phyloP scores from a whole-genome alignment of 2,888 invertebrate species.

The Eupithecia tripunctaria region DNA sequence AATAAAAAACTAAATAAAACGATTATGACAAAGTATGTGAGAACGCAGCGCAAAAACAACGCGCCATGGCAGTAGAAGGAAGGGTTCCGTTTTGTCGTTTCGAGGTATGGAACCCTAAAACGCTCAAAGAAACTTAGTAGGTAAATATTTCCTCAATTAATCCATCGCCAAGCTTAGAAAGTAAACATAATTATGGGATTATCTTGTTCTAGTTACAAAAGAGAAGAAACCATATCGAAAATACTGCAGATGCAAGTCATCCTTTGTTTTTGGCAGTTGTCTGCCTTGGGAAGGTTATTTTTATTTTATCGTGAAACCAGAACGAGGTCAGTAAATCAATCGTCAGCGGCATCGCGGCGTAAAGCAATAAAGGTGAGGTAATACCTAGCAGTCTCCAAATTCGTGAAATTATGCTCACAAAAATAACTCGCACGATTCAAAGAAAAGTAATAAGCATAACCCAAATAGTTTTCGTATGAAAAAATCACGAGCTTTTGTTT shows the following conservation, averaged over 20 bases:
- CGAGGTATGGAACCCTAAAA: too few relatives aligned
- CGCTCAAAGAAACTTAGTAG: too few relatives aligned
- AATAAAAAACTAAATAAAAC: too few relatives aligned
- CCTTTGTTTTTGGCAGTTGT: not conserved
- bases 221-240: not conserved
- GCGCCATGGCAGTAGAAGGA: too few relatives aligned
- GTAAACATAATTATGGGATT: too few relatives aligned
- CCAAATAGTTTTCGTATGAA: not conserved
- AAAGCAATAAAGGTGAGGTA: constrained; percentile 11
- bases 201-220: too few relatives aligned
- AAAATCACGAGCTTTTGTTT: not conserved
- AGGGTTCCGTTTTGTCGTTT: too few relatives aligned
- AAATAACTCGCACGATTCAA: constrained; percentile 4
- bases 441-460: constrained; percentile 5
- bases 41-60: too few relatives aligned
- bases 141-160: too few relatives aligned
- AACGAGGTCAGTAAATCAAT: constrained; percentile 17
- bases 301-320: constrained; percentile 7
- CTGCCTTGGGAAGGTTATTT: constrained; percentile 7
- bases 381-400: not conserved
- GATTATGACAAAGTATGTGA: too few relatives aligned
- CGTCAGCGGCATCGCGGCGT: constrained; percentile 6
- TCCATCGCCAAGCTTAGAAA: too few relatives aligned
- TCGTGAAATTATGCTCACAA: not conserved
- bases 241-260: not conserved